Conservation (phyloP, 2,888 invertebrate species). For the Yponomeuta evonymella region DNA sequence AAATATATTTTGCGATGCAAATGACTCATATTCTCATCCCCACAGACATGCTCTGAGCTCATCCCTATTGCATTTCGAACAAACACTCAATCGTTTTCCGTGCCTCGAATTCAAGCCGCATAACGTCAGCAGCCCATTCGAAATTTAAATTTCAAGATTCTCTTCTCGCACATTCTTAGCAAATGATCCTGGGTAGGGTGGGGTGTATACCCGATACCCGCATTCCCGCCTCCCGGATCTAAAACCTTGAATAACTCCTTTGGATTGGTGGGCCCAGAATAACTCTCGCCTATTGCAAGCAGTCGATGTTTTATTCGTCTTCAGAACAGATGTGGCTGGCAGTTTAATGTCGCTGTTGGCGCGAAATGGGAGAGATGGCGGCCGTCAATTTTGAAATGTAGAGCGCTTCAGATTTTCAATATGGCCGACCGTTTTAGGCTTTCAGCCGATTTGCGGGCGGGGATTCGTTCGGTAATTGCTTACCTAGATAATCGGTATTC, state of each 20-base stretch:
- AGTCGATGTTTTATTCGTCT: conserved; percentile 9
- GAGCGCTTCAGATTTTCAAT: background rate
- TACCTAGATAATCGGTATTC: no score
- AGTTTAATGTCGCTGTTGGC: background rate
- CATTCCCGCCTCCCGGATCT: conserved; percentile 47
- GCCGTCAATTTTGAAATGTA: background rate
- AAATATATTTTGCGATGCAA: background rate
- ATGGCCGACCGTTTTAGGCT: background rate
- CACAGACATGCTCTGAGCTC: no score
- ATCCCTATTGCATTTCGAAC: background rate
- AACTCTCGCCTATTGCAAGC: conserved; percentile 48
- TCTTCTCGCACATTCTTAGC: conserved; percentile 8
- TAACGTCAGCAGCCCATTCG: background rate
- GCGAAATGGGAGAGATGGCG: background rate
- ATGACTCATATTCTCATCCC: background rate
- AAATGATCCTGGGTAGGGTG: conserved; percentile 20
- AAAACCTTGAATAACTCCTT: conserved; percentile 46
- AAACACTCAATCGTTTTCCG: background rate
- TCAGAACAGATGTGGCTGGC: background rate
- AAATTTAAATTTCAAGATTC: conserved; percentile 11
- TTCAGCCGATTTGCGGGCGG: background rate
- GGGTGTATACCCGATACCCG: conserved; percentile 28
- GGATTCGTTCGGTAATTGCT: background rate
- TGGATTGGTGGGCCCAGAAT: conserved; percentile 54
- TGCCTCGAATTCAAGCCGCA: background rate